These are phyloP conservation scores for Addax nasomaculatus DNA, from an alignment of 2,113 vertebrate genomes.

Conservation along the genomic window DNA sequence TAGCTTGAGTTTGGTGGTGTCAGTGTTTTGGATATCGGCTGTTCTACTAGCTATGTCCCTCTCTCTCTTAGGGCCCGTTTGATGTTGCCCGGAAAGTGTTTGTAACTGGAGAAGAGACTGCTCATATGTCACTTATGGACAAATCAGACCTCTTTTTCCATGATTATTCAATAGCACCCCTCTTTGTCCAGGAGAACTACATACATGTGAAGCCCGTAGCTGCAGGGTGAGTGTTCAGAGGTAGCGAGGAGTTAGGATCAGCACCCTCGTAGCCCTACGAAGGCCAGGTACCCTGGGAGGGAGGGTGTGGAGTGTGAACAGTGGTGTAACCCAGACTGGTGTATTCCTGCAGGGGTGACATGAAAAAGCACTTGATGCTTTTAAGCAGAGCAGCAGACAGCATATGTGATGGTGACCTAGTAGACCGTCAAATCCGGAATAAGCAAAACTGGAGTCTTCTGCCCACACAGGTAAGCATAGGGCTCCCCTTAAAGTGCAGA, in stretches of 20 bases:
- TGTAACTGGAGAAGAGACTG: constrained; percentile 84
- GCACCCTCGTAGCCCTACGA: accelerated
- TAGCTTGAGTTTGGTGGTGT: not conserved
- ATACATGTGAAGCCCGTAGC: constrained; percentile 90
- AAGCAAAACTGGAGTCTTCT: constrained; percentile 94
- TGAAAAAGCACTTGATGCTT: constrained; percentile 92
- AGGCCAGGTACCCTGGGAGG: not conserved
- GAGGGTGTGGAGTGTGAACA: not conserved
- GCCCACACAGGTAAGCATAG: constrained; percentile 89
- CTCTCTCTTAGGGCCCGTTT: constrained; percentile 88
- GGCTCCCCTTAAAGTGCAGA: not conserved
- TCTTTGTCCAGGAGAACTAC: constrained; percentile 99
- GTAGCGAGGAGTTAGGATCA: not conserved
- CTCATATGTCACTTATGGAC: constrained; percentile 92
- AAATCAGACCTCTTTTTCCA: constrained; percentile 98
- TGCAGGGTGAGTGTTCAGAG: constrained; percentile 85
- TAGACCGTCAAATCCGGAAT: constrained; percentile 92
- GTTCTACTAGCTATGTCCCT: not conserved
- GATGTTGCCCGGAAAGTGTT: constrained; percentile 98
- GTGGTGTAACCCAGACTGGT: not conserved
- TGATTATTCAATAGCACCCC: constrained; percentile 95
- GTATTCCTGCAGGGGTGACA: constrained; percentile 81
- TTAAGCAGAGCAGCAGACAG: constrained; percentile 96
- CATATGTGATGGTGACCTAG: constrained; percentile 95
- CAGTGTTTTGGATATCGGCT: not conserved